These are phyloP conservation scores for Zeugodacus cucurbitae DNA, from an alignment of 1,140 invertebrate species.

Conservation along the genomic window DNA sequence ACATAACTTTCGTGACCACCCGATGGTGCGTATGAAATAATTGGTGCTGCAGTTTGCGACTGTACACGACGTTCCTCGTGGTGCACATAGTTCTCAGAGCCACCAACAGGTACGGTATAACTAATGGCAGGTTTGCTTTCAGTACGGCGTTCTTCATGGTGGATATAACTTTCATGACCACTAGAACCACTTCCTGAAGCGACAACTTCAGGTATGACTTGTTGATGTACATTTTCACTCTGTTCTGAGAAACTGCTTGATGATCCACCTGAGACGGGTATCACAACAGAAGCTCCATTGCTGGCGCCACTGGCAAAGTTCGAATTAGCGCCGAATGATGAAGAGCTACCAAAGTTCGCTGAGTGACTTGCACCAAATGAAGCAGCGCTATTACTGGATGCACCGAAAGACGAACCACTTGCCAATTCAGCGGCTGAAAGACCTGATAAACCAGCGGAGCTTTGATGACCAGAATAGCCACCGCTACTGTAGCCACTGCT, in stretches of 20 bases:
- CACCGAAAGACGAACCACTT: conserved; percentile 41
- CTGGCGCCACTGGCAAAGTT: conserved; percentile 5
- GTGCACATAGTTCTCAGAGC: conserved; percentile 51
- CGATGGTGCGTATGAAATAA: conserved; percentile 7
- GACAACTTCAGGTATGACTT: conserved; percentile 22
- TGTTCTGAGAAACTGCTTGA: conserved; percentile 6
- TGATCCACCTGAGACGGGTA: conserved; percentile 37
- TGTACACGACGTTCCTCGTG: conserved; percentile 45
- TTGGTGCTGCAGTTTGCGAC: background rate
- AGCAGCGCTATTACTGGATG: conserved; percentile 42
- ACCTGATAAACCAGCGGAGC: conserved; percentile 37
- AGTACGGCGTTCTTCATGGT: conserved; percentile 41
- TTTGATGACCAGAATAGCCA: background rate
- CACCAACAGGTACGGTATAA: conserved; percentile 43
- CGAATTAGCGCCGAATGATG: conserved; percentile 39
- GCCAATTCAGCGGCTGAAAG: background rate
- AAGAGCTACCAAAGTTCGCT: conserved; percentile 52
- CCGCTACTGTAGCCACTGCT: background rate
- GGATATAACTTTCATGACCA: conserved; percentile 41
- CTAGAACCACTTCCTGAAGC: background rate
- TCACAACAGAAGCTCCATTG: conserved; percentile 42
- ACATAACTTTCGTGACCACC: conserved; percentile 47
- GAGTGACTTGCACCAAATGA: conserved; percentile 48
- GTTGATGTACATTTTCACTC: conserved; percentile 36
- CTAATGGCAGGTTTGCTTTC: background rate